Conservation (phyloP, 1,140 invertebrate species). For the Microplitis mediator region DNA sequence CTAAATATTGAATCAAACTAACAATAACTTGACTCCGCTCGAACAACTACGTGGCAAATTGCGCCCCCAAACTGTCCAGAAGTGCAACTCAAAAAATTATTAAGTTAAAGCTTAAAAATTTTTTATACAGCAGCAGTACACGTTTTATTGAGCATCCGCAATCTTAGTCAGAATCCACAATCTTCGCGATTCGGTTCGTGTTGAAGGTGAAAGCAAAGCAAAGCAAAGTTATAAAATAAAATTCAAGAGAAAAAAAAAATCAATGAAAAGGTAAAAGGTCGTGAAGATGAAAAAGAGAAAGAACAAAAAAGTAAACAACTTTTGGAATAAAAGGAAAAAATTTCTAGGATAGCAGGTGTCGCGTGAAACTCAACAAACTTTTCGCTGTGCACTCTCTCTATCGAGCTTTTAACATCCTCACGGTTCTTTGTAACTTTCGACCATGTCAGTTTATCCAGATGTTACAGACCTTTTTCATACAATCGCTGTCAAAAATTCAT, state of each 20-base stretch:
- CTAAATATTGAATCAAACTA: too few species aligned
- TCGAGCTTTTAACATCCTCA: slow-evolving; percentile 20
- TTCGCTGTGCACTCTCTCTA: slow-evolving; percentile 5
- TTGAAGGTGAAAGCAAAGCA: background rate
- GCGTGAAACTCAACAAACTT: slow-evolving; percentile 22
- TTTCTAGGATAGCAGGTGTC: slow-evolving; percentile 12
- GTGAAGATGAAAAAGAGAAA: background rate
- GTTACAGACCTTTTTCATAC: slow-evolving; percentile 22
- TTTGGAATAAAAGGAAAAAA: slow-evolving; percentile 4
- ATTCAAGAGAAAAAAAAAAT: background rate
- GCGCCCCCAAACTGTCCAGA: background rate
- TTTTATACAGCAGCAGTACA: too few species aligned
- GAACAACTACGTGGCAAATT: slow-evolving; percentile 2
- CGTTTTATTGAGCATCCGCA: too few species aligned
- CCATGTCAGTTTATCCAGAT: slow-evolving; percentile 27
- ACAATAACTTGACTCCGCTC: background rate
- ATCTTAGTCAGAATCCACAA: too few species aligned
- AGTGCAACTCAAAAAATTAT: background rate
- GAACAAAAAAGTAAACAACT: slow-evolving; percentile 1
- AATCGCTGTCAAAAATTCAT: background rate
- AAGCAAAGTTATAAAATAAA: slow-evolving; percentile 2
- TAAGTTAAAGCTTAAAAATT: background rate
- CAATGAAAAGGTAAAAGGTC: slow-evolving; percentile 1
- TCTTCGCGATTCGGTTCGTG: background rate
- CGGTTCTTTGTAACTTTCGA: slow-evolving; percentile 18